These are phyloP conservation scores for Ceyx melanurus DNA, from an alignment of 2,113 vertebrate species.

Conservation along the genomic window DNA sequence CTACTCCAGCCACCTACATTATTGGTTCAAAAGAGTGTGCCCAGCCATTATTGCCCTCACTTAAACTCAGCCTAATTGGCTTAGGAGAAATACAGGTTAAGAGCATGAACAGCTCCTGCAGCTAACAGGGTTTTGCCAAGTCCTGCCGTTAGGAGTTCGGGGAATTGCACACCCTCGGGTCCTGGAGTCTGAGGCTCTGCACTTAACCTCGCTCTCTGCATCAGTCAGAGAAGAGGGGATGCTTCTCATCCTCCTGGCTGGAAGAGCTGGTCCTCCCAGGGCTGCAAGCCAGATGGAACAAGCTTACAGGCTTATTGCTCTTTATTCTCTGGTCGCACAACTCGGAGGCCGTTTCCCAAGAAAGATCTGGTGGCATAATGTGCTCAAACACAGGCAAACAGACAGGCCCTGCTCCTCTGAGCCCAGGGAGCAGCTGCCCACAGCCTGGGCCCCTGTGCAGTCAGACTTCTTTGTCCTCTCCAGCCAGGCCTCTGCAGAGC, in stretches of 20 bases:
- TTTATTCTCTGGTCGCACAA: not conserved
- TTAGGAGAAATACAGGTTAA: conserved; percentile 37
- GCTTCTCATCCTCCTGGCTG: not conserved
- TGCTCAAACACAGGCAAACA: fast-evolving
- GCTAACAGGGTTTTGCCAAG: not conserved
- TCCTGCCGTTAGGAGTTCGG: conserved; percentile 35
- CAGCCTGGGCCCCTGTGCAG: fast-evolving
- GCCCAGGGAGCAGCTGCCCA: not conserved
- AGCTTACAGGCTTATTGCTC: not conserved
- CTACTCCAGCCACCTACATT: conserved; percentile 36
- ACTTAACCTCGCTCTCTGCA: not conserved
- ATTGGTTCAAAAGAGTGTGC: conserved; percentile 47
- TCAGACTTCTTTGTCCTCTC: not conserved
- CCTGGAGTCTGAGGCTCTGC: not conserved
- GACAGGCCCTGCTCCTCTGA: not conserved
- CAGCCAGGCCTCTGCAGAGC: not conserved
- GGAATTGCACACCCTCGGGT: not conserved
- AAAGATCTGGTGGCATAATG: not conserved
- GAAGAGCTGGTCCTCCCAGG: not conserved
- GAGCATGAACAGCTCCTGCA: conserved; percentile 4
- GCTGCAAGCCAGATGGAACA: not conserved
- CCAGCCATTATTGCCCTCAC: conserved; percentile 30
- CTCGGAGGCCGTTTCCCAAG: not conserved
- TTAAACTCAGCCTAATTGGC: conserved; percentile 47
- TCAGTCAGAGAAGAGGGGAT: not conserved